Conservation (phyloP, 2,113 vertebrate genomes). For the Equus quagga region DNA sequence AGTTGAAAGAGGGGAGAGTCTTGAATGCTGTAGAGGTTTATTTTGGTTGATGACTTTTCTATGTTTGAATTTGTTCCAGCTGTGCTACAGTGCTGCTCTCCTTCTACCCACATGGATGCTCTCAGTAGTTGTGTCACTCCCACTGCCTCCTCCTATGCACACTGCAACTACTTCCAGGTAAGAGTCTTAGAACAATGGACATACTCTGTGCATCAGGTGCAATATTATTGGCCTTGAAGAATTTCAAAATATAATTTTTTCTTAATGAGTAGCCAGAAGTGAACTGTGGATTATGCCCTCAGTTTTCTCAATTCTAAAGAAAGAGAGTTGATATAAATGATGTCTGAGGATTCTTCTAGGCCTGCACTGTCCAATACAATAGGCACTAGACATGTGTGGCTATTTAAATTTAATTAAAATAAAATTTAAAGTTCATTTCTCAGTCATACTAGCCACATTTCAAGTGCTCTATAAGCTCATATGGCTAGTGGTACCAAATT, state of each 20-base stretch:
- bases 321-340: neutral
- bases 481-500: neutral
- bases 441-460: slow-evolving; percentile 20
- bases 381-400: neutral
- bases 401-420: slow-evolving; percentile 49
- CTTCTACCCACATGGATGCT: slow-evolving; percentile 78
- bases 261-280: slow-evolving; percentile 26
- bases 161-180: slow-evolving; percentile 87
- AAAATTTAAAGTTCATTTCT: slow-evolving; percentile 27
- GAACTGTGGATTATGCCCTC: slow-evolving; percentile 31
- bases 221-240: neutral
- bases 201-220: neutral
- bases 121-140: slow-evolving; percentile 76
- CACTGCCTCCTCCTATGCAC: slow-evolving; percentile 76
- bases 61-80: slow-evolving; percentile 79
- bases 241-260: slow-evolving; percentile 58
- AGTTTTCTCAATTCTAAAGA: slow-evolving; percentile 52
- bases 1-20: neutral
- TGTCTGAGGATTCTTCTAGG: neutral
- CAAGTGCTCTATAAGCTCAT: neutral
- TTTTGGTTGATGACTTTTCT: slow-evolving; percentile 8
- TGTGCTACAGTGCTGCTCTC: slow-evolving; percentile 78
- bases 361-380: neutral
- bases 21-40: neutral
- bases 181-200: neutral